phyloP scores from a whole-genome alignment of 2,113 vertebrate species.

The Calidris pygmaea region DNA sequence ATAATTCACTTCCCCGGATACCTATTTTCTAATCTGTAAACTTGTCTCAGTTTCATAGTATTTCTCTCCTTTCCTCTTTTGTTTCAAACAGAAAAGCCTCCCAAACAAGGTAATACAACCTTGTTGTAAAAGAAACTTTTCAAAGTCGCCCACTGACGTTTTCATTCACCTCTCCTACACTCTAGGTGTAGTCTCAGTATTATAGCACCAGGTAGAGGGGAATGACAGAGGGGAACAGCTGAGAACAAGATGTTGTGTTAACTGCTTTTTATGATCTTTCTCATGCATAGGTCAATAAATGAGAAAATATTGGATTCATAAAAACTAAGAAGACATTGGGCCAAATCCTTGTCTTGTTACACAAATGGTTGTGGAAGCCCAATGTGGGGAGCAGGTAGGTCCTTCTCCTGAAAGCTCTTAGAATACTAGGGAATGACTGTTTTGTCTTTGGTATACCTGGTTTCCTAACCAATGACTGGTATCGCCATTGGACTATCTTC shows the following conservation, averaged over 20 bases:
- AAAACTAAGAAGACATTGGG: neutral
- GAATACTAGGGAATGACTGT: neutral
- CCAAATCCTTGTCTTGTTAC: neutral
- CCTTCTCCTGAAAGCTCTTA: neutral
- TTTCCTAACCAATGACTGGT: neutral
- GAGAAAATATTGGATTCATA: neutral
- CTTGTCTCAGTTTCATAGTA: neutral
- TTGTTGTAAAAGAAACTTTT: neutral
- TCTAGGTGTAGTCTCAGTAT: neutral
- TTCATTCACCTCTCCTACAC: neutral
- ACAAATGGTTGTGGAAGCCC: neutral
- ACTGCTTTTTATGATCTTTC: neutral
- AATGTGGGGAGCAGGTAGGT: neutral
- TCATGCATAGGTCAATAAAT: neutral
- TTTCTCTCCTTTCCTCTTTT: neutral
- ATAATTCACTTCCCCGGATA: neutral
- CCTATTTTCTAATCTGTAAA: neutral
- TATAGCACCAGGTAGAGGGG: neutral
- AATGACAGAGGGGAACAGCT: neutral
- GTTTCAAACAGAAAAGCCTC: neutral
- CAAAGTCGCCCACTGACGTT: neutral
- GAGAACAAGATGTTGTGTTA: neutral
- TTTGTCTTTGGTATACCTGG: neutral
- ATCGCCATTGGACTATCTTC: neutral
- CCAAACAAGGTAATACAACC: neutral